Percentiles rank a stretch among this genome's conserved stretches.
These are phyloP conservation scores for Netelia virgata DNA, from an alignment of 2,888 invertebrate genomes.

Conservation along the genomic window DNA sequence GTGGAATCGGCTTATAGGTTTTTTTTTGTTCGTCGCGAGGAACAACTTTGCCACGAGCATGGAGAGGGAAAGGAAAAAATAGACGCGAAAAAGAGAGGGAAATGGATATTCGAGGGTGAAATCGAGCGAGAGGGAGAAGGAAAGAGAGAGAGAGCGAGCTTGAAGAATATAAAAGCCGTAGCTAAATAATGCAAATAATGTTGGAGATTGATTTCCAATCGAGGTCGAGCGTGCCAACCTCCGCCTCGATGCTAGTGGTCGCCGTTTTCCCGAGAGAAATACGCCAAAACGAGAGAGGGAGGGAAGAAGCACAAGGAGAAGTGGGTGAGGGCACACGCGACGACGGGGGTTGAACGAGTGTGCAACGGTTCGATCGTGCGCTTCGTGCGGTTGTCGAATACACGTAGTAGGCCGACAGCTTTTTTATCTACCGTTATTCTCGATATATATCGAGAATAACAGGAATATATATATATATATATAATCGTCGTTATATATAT, in stretches of 20 bases:
- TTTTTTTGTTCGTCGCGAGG: not conserved
- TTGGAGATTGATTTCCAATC: conserved; percentile 68
- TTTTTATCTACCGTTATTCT: not conserved
- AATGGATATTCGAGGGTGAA: not conserved
- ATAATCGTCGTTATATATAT: too few relatives aligned
- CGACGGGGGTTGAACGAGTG: conserved; percentile 31
- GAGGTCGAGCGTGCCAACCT: conserved; percentile 62
- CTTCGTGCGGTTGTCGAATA: conserved; percentile 18
- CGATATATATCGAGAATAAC: not conserved
- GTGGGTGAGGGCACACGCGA: not conserved
- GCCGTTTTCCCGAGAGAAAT: conserved; percentile 55
- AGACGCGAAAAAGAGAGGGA: not conserved
- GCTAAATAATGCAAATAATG: conserved; percentile 66
- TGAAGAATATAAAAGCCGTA: conserved; percentile 57
- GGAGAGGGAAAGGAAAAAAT: not conserved
- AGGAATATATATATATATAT: conserved; percentile 29
- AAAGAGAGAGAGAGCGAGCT: not conserved
- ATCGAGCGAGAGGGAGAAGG: not conserved
- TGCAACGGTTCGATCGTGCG: conserved; percentile 36
- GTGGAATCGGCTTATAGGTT: not conserved
- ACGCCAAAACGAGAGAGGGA: conserved; percentile 21
- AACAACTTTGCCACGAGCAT: not conserved
- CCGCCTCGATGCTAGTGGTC: conserved; percentile 50
- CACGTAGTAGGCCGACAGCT: not conserved
- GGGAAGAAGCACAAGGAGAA: not conserved